Percentiles rank a stretch among this genome's conserved stretches.
phyloP scores from a whole-genome alignment of 2,888 invertebrate genomes.

The Drosophila hamatofila region DNA sequence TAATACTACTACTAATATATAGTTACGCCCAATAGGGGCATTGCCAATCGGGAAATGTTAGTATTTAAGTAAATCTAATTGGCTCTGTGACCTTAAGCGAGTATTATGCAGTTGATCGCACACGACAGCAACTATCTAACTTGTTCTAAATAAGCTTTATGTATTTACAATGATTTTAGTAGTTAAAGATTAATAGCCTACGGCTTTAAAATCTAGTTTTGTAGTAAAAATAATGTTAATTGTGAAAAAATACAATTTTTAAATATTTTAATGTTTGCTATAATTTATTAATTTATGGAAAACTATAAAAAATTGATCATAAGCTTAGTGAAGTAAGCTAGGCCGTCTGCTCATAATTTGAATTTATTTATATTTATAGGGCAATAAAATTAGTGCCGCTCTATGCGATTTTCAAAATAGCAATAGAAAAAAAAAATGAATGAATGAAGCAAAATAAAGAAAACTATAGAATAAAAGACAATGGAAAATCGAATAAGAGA shows the following conservation, averaged over 20 bases:
- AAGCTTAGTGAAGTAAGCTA: background rate
- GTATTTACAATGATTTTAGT: background rate
- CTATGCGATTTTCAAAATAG: background rate
- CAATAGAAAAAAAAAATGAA: background rate
- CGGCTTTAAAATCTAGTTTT: background rate
- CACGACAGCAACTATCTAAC: background rate
- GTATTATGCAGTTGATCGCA: background rate
- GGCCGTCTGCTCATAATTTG: background rate
- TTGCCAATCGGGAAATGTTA: background rate
- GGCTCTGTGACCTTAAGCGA: background rate
- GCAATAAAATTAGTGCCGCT: background rate
- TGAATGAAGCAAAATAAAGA: too few species aligned
- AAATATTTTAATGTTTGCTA: background rate
- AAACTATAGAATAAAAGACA: too few species aligned
- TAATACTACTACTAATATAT: too few species aligned
- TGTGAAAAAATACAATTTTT: background rate
- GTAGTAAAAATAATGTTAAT: background rate
- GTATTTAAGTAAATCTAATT: background rate
- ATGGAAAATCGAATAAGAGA: background rate
- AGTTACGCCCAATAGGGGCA: background rate
- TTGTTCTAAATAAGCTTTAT: background rate
- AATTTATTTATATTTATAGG: background rate
- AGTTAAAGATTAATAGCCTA: background rate
- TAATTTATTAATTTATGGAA: background rate
- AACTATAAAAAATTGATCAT: conserved; percentile 2